Base-by-base conservation (phyloP, 2,888 invertebrate species). In the Serripes groenlandicus region DNA sequence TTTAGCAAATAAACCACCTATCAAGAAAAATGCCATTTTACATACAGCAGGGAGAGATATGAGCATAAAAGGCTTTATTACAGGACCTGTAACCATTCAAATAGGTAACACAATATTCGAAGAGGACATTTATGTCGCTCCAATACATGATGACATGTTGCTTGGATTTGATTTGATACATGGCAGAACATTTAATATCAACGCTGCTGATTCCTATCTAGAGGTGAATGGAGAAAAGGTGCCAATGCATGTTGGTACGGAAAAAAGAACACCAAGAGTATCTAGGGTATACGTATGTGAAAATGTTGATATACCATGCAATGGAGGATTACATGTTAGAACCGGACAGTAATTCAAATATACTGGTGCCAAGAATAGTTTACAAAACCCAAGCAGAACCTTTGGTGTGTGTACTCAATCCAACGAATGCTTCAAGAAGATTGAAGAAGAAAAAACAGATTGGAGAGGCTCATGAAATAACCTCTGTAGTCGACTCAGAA, bases 91-190 rank as follows among this genome's bases (percentile, higher is more conserved):
- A 23, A 54, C 54, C 18, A 54, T 54, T 54, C 18, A 54, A 11
- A n/a, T 54, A 21, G 54, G 54, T 5, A 21, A 21, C 7, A 54
- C 18, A 54, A 23, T 54, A 21, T 11, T 54, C 5, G 23, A 54
- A 54, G 54, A 54, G n/a, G 54, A 54, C 54, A 54, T 54, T 23
- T 54, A 54, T 54, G 54, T 54, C n/a, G 54, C 54, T 54, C 54
- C 54, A 54, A 54, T 54, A 11, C 54, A 54, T 5, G 54, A 54
- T 54, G 54, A 54, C 23, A 54, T 54, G 54, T 23, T 54, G 54
- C n/a, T 54, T n/a, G 54, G 54, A 5, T 54, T 54, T 54, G 54
- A 54, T 21, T 23, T 54, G 18, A 54, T 54, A 54, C 54, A 54
- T 54, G 54, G 54, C 11, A 54, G 54, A 23, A 54, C 18, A 23